phyloP scores from a whole-genome alignment of 2,888 invertebrate species.

The Tipula confusa region DNA sequence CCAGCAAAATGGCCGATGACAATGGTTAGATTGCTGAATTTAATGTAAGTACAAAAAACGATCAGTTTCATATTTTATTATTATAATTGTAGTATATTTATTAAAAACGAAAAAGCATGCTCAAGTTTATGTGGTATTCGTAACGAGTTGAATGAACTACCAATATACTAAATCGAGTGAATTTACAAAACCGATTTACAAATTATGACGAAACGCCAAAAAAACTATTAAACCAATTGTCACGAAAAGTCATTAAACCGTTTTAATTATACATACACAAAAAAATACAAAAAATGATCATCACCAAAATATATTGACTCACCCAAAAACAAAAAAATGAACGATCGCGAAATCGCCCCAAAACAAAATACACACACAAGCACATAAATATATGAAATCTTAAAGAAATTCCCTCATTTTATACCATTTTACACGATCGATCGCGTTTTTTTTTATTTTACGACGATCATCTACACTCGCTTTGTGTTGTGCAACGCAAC shows the following conservation, averaged over 20 bases:
- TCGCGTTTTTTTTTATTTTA: neutral
- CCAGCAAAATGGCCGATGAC: constrained; percentile 29
- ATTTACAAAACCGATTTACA: neutral
- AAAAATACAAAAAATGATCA: neutral
- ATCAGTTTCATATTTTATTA: too few relatives aligned
- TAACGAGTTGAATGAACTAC: neutral
- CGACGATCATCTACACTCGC: neutral
- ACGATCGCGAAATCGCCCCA: neutral
- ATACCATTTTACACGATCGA: neutral
- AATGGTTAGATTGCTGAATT: constrained; percentile 30
- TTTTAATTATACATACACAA: neutral
- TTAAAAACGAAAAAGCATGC: neutral
- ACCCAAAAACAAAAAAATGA: neutral
- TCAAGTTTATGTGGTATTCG: neutral
- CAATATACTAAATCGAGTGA: neutral
- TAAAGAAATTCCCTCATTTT: neutral
- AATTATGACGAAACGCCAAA: neutral
- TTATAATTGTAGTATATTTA: neutral
- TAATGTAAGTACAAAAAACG: constrained; percentile 13
- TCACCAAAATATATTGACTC: neutral
- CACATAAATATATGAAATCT: neutral
- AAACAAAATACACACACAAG: neutral
- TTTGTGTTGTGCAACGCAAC: neutral
- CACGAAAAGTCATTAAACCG: neutral
- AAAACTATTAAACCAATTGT: neutral